These are phyloP conservation scores for Ascaphus truei DNA, from an alignment of 2,113 vertebrate genomes.

Conservation along the genomic window DNA sequence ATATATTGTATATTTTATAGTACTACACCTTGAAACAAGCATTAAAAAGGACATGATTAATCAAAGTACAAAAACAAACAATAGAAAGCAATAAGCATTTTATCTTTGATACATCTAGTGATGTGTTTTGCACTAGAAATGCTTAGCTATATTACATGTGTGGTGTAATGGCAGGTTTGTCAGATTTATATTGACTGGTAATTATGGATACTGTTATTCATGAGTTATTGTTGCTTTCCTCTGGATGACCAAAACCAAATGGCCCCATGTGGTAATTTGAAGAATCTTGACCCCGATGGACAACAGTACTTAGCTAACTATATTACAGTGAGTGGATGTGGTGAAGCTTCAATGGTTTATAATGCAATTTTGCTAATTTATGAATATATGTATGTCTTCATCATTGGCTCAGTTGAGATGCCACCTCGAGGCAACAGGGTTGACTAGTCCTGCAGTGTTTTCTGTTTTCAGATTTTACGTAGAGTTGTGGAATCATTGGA, in stretches of 20 bases:
- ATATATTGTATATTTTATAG: no score
- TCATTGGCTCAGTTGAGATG: background rate
- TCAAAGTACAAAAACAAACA: no score
- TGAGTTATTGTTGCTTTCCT: background rate
- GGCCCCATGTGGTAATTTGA: background rate
- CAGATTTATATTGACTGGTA: no score
- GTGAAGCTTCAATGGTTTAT: constrained; percentile 4
- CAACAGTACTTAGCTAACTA: background rate
- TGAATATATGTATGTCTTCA: background rate
- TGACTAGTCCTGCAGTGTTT: background rate
- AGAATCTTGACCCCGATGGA: background rate
- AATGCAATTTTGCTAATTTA: constrained; percentile 22
- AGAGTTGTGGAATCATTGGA: no score
- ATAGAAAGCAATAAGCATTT: no score
- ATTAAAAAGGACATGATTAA: no score
- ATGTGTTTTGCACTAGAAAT: background rate
- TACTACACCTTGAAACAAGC: no score
- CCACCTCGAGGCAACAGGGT: background rate
- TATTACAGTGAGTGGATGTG: constrained; percentile 22
- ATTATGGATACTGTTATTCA: background rate
- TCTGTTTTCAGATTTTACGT: no score
- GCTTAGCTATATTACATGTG: background rate
- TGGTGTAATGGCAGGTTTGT: background rate
- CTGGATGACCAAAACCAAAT: background rate
- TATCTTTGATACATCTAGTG: background rate